A percentile compares a stretch with the other conserved stretches of the same genome.
These are phyloP conservation scores for Magallana ariakensis DNA, from an alignment of 1,140 invertebrate species.

Conservation along the genomic window DNA sequence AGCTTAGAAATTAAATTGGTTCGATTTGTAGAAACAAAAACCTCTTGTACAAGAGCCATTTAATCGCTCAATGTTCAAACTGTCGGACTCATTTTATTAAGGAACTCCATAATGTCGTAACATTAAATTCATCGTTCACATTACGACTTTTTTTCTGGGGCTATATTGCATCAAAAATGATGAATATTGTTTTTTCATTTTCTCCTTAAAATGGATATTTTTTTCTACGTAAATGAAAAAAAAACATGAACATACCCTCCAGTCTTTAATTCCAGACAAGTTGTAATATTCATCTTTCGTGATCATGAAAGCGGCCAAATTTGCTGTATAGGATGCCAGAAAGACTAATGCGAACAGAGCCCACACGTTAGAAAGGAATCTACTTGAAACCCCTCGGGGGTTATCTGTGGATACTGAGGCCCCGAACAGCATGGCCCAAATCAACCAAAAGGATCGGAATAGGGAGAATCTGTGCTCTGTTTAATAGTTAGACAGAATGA, in stretches of 20 bases:
- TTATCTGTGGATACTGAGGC: slow-evolving; percentile 98
- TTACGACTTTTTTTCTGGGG: not conserved
- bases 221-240: not conserved
- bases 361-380: slow-evolving; percentile 98
- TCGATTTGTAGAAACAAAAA: not conserved
- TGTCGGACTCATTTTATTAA: not conserved
- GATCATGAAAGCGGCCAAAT: slow-evolving; percentile 98
- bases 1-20: too few species aligned
- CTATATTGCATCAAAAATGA: slow-evolving; percentile 2
- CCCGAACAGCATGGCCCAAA: slow-evolving; percentile 99
- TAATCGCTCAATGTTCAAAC: not conserved
- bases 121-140: not conserved
- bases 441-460: slow-evolving; percentile 98
- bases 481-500: not conserved
- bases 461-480: slow-evolving; percentile 91
- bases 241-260: slow-evolving; percentile 79
- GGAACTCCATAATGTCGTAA: not conserved
- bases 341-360: slow-evolving; percentile 92
- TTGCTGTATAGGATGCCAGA: slow-evolving; percentile 81
- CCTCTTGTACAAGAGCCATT: not conserved
- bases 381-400: slow-evolving; percentile 93
- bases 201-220: not conserved
- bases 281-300: slow-evolving; percentile 98
- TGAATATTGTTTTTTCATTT: not conserved
- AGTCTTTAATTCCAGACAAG: slow-evolving; percentile 94